Evolutionary conservation across 2,888 invertebrate species (phyloP).

Genomic region (Pachydiplax longipennis): DNA sequence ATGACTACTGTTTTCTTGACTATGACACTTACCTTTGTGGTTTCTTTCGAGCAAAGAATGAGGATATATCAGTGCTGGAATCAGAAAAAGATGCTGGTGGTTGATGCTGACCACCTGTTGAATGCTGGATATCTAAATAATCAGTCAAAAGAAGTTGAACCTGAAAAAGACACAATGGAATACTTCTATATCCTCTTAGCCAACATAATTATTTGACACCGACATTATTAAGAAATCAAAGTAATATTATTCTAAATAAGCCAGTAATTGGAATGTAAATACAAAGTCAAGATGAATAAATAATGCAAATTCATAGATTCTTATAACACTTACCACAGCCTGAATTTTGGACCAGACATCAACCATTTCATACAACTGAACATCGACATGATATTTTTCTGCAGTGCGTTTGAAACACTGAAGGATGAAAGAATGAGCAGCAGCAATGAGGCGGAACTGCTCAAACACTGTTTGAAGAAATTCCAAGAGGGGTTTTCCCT

Average conservation of each 20-base stretch:
- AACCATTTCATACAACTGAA: slow-evolving; percentile 71
- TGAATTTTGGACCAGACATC: slow-evolving; percentile 92
- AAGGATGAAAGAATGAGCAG: slow-evolving; percentile 75
- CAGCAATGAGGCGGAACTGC: slow-evolving; percentile 82
- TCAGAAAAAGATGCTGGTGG: slow-evolving; percentile 59
- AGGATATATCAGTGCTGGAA: slow-evolving; percentile 59
- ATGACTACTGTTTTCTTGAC: too few species aligned
- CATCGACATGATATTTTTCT: slow-evolving; percentile 65
- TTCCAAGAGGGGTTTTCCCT: slow-evolving; percentile 60
- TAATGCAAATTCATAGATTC: not conserved
- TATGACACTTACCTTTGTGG: slow-evolving; percentile 57
- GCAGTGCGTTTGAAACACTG: slow-evolving; percentile 69
- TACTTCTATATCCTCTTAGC: not conserved
- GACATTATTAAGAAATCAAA: too few species aligned
- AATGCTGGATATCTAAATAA: slow-evolving; percentile 86
- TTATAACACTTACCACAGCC: slow-evolving; percentile 72
- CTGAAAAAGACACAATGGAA: slow-evolving; percentile 61
- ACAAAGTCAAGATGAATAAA: too few species aligned
- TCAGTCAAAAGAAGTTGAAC: slow-evolving; percentile 83
- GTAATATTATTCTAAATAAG: too few species aligned
- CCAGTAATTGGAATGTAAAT: not conserved
- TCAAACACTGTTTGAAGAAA: slow-evolving; percentile 79
- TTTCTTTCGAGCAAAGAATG: slow-evolving; percentile 61
- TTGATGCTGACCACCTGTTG: slow-evolving; percentile 67
- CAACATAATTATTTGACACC: not conserved